Conservation (phyloP, 2,797 vertebrate species). For the Hyperoplus lanceolatus region DNA sequence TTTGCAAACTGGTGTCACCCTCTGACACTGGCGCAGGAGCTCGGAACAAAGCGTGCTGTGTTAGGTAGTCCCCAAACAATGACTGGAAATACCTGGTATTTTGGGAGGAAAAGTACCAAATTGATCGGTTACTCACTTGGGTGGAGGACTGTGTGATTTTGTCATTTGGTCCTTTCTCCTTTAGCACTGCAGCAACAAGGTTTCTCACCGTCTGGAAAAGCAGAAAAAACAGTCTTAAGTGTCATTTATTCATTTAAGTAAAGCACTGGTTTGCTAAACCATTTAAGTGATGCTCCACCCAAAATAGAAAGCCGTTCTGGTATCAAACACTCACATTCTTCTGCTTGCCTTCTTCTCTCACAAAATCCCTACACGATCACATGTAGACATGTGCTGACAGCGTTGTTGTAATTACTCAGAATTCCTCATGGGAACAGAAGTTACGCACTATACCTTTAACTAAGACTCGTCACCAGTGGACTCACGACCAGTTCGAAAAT, state of each 20-base stretch:
- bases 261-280: neutral
- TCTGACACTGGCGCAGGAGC: too few relatives aligned
- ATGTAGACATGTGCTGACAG: too few relatives aligned
- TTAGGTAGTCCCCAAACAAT: neutral
- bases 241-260: neutral
- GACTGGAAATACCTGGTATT: neutral
- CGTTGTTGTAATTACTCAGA: too few relatives aligned
- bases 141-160: constrained; percentile 86
- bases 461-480: too few relatives aligned
- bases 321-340: neutral
- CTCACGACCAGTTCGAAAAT: too few relatives aligned
- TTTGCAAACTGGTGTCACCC: too few relatives aligned
- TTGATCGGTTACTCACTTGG: constrained; percentile 81
- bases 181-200: constrained; percentile 91
- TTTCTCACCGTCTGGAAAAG: constrained; percentile 87
- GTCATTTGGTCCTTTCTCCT: constrained; percentile 88
- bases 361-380: too few relatives aligned
- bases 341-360: neutral
- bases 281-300: neutral
- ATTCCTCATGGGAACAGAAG: too few relatives aligned
- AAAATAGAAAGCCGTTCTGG: neutral
- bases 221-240: constrained; percentile 7
- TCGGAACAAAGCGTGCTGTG: neutral
- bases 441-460: too few relatives aligned
- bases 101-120: too few relatives aligned